phyloP scores from a whole-genome alignment of 2,113 vertebrate genomes.

The Eira barbara region DNA sequence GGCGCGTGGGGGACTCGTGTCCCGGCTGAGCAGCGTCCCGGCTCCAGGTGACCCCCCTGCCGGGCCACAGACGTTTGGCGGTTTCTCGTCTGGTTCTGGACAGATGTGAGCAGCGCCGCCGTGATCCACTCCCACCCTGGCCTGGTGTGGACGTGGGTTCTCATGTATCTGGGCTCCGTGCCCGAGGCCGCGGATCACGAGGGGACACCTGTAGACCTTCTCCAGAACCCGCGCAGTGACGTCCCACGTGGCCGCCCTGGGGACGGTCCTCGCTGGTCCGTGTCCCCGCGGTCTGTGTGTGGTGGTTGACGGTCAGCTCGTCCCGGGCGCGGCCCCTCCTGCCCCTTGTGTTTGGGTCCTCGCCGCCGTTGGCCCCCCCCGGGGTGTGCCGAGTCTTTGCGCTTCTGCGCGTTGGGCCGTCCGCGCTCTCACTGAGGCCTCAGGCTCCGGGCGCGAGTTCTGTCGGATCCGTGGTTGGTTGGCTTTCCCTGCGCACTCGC shows the following conservation, averaged over 20 bases:
- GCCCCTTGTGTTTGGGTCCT: too few species aligned
- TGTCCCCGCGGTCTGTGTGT: fast-evolving
- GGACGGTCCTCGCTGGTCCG: too few species aligned
- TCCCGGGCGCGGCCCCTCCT: too few species aligned
- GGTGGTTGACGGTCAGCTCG: neutral
- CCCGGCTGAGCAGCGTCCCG: neutral
- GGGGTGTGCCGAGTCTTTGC: too few species aligned
- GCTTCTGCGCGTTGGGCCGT: too few species aligned
- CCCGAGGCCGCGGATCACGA: neutral
- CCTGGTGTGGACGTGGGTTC: neutral
- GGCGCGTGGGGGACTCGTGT: neutral
- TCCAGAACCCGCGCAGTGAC: fast-evolving
- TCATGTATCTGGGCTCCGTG: neutral
- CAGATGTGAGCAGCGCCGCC: fast-evolving
- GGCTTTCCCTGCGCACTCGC: fast-evolving
- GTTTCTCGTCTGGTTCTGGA: neutral
- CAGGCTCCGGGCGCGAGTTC: neutral
- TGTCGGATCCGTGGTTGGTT: neutral
- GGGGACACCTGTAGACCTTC: neutral
- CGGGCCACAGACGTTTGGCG: neutral
- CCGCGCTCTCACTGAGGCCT: neutral
- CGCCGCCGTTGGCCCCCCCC: fast-evolving
- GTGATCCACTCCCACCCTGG: fast-evolving
- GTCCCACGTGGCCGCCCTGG: neutral
- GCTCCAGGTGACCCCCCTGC: neutral